Percentiles rank a stretch among this genome's conserved stretches.
Conservation (phyloP, 1,140 invertebrate species). For the Vanessa tameamea region DNA sequence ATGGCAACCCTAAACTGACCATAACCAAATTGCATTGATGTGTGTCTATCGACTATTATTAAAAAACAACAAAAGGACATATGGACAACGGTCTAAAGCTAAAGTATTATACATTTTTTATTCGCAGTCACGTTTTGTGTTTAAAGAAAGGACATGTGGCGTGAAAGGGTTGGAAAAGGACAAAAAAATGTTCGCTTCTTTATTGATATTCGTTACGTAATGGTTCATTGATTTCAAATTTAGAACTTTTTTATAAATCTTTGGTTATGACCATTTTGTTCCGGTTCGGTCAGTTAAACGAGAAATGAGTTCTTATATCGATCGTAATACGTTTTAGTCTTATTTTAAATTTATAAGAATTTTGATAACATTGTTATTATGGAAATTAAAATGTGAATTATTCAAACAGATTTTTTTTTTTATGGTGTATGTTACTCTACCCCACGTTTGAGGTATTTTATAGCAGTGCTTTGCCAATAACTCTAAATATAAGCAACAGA, state of each 20-base stretch:
- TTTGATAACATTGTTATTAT: no score
- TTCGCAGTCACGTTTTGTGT: constrained; percentile 42
- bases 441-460: no score
- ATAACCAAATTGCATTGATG: constrained; percentile 50
- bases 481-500: no score
- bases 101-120: constrained; percentile 52
- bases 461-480: no score
- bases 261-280: no score
- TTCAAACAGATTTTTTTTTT: no score
- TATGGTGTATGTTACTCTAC: no score
- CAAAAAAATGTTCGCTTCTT: constrained; percentile 17
- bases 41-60: constrained; percentile 54
- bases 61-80: constrained; percentile 59
- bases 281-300: background rate
- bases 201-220: constrained; percentile 19
- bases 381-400: no score
- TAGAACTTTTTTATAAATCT: constrained; percentile 1
- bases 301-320: background rate
- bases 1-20: constrained; percentile 58
- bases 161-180: constrained; percentile 17
- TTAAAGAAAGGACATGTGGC: constrained; percentile 33
- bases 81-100: constrained; percentile 55
- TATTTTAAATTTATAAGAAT: no score
- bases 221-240: constrained; percentile 25
- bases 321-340: no score